A percentile compares a stretch with the other conserved stretches of the same genome.
phyloP scores from a whole-genome alignment of 1,140 invertebrate species.

The Dufourea novaeangliae region DNA sequence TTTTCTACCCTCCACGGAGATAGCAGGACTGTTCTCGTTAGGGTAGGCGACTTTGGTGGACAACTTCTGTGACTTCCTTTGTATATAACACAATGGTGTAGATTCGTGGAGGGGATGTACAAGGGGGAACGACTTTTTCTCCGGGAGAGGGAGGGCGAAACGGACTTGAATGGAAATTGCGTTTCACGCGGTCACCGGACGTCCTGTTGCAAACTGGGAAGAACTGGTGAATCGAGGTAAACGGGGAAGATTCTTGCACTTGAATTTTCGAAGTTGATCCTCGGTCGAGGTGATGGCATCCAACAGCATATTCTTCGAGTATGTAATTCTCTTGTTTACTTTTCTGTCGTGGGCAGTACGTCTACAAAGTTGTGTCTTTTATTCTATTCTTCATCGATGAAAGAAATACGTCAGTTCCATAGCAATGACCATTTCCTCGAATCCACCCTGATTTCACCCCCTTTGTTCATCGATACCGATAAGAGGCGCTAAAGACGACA shows the following conservation, averaged over 20 bases:
- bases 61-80: constrained; percentile 1
- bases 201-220: neutral
- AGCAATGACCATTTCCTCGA: neutral
- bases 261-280: constrained; percentile 4
- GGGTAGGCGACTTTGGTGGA: neutral
- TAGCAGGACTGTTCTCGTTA: constrained; percentile 19
- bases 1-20: neutral
- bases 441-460: neutral
- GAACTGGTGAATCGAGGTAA: neutral
- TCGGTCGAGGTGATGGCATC: neutral
- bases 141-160: neutral
- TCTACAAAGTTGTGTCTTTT: too few relatives aligned
- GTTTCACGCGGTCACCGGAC: neutral
- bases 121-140: neutral
- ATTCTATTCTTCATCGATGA: too few relatives aligned
- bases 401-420: neutral
- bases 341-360: too few relatives aligned
- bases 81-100: neutral
- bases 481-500: neutral
- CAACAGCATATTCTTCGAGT: neutral
- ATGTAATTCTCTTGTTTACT: too few relatives aligned
- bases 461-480: neutral
- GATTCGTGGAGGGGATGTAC: too few relatives aligned
- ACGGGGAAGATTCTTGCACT: neutral
- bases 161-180: neutral